phyloP scores from a whole-genome alignment of 2,113 vertebrate genomes.

The Menura novaehollandiae region DNA sequence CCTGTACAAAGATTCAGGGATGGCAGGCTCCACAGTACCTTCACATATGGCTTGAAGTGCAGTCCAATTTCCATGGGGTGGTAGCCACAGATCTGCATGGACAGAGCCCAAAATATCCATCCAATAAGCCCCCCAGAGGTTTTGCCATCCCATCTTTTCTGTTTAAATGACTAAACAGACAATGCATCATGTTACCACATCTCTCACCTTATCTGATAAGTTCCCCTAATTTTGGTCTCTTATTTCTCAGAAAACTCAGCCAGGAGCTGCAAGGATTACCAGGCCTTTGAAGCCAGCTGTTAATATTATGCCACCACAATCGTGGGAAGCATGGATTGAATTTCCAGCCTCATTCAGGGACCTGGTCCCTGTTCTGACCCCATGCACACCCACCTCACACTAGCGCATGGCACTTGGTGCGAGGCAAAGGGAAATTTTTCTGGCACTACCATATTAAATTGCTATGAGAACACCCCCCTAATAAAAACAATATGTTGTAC shows the following conservation, averaged over 20 bases:
- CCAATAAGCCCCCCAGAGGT: background rate
- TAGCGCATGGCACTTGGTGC: background rate
- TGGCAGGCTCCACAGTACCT: background rate
- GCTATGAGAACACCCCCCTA: background rate
- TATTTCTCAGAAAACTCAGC: background rate
- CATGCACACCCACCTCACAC: background rate
- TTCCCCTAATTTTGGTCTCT: background rate
- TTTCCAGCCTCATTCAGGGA: background rate
- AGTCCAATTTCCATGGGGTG: background rate
- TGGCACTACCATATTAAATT: background rate
- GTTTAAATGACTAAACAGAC: background rate
- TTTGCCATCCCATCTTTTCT: background rate
- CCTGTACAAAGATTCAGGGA: background rate
- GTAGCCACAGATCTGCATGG: background rate
- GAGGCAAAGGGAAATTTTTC: background rate
- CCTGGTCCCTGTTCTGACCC: background rate
- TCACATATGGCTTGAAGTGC: background rate
- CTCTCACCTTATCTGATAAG: background rate
- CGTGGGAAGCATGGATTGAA: background rate
- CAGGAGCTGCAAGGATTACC: background rate
- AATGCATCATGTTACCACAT: background rate
- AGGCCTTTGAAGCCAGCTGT: background rate
- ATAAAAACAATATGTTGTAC: background rate
- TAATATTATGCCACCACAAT: background rate
- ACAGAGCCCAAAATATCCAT: background rate